Evolutionary conservation across 2,797 vertebrate genomes (phyloP), one percentile per base, ranked within the genome.

Genomic region (Eulemur coronatus): DNA sequence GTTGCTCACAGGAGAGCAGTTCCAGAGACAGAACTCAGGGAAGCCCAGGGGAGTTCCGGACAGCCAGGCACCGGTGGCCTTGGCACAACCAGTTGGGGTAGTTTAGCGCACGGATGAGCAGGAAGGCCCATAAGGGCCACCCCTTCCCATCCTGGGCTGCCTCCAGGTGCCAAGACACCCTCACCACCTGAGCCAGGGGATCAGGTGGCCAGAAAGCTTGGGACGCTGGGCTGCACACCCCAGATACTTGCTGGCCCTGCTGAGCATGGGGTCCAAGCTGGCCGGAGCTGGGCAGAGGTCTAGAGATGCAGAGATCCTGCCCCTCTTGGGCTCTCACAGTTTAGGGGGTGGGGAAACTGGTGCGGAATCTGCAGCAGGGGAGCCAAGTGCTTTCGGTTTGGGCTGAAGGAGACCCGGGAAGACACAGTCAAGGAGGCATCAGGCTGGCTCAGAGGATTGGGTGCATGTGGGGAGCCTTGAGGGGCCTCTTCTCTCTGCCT

Each of bases 181-280:
- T 46, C 0, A 1, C 0, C 0, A 22, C 17, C 24, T 17, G 30
- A 9, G 46, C 79, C 0, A 4, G 48, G 35, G 30, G 33, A 6
- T 46, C 24, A 8, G 41, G 67, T 22, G 22, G n/a, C 72, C 46
- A 28, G 63, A 75, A 55, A 57, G 4, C 28, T 24, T 18, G 38
- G 50, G 30, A 33, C 1, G 0, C 41, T 12, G 28, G n/a, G 8
- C 33, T 52, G 18, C 26, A 57, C 12, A 20, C 43, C 7, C 33
- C 2, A 6, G 57, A 86, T 1, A 8, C 63, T 61, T 17, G 4
- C 14, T 69, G 94, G n/a, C 7, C 41, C 30, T 41, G 5, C 3
- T 2, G 48, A 48, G 38, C 1, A 14, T 0, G 0, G 14, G 59
- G 48, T 26, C 69, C 28, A n/a, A 33, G 12, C 24, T n/a, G 20